These are phyloP conservation scores for Tenthredo amoena DNA, from an alignment of 2,888 invertebrate genomes.

Conservation along the genomic window DNA sequence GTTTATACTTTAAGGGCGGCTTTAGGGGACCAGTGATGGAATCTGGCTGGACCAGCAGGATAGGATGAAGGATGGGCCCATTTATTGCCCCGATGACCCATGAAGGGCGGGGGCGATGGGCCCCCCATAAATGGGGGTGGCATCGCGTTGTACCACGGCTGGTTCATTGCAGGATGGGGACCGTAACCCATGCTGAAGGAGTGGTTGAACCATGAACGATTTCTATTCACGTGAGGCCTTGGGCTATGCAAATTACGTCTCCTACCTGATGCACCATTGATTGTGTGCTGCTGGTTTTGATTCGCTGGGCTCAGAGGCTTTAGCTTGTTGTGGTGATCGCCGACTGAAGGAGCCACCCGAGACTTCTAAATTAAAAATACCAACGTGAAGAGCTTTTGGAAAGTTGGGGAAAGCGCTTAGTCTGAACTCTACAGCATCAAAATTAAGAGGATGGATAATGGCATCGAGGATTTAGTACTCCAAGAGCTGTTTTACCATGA, in stretches of 20 bases:
- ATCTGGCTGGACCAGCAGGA: slow-evolving; percentile 73
- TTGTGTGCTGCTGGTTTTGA: slow-evolving; percentile 68
- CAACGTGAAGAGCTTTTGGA: neutral
- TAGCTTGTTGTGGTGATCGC: slow-evolving; percentile 69
- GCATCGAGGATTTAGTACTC: neutral
- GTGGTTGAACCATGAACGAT: slow-evolving; percentile 75
- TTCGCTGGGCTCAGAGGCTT: slow-evolving; percentile 70
- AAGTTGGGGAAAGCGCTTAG: neutral
- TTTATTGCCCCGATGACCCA: slow-evolving; percentile 72
- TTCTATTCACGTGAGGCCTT: slow-evolving; percentile 70
- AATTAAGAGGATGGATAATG: neutral
- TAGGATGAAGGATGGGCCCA: slow-evolving; percentile 74
- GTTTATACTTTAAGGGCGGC: slow-evolving; percentile 74
- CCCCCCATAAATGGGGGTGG: slow-evolving; percentile 73
- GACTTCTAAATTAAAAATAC: slow-evolving; percentile 41
- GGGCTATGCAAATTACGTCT: slow-evolving; percentile 75
- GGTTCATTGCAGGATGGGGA: slow-evolving; percentile 71
- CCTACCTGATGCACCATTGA: slow-evolving; percentile 67
- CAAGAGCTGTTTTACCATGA: neutral
- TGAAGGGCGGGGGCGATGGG: slow-evolving; percentile 74
- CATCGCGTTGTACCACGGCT: slow-evolving; percentile 74
- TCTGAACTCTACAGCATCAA: neutral
- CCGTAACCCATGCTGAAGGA: slow-evolving; percentile 74
- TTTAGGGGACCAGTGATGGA: slow-evolving; percentile 75
- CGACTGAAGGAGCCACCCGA: slow-evolving; percentile 60